Base-by-base conservation (phyloP, 1,140 invertebrate genomes). In the Tribolium madens region DNA sequence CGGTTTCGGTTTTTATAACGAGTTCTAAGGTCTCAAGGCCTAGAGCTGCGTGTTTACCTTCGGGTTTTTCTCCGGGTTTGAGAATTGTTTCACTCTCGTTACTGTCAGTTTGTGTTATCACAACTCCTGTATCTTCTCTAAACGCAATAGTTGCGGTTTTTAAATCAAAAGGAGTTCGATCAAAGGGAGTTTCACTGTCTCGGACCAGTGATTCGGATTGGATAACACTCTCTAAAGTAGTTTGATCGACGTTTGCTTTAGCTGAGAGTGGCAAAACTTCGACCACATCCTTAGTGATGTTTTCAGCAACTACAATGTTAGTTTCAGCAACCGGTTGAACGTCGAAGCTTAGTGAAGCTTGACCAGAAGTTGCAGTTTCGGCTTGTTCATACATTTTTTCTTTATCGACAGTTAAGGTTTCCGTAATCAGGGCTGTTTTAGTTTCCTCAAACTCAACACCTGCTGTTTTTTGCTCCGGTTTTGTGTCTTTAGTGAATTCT, bases 271-370 rank as follows among this genome's bases (percentile, higher is more conserved):
- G 82, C 73, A 53, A 26, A 13, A 75, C 12, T 53, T 80, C 70
- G 48, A 73, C 68, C 36, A 86, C 78, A 52, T 87, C 80, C 42
- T 76, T 80, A 21, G 84, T 78, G 15, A 78, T 76, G 73, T 79
- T 81, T 75, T 87, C 77, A 36, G 84, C 53, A 18, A 82, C 76
- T 14, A 86, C 80, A 81, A 86, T 81, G 10, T 81, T 84, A 76
- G 85, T 84, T 84, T 87, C 83, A 52, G 86, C 87, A 21, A 87
- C 85, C 80, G 85, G 84, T 76, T 87, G 85, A 9, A 83, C 83
- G 73, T 83, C 80, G 42, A 88, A 76, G 73, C 80, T 79, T 6
- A 81, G 68, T 13, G 76, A 47, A 42, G 87, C 87, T 80, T 70
- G 82, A 78, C 81, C 86, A 2, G 31, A 77, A 68, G 85, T 81